These are phyloP conservation scores for Pyxicephalus adspersus DNA, from an alignment of 2,113 vertebrate genomes.

Conservation along the genomic window DNA sequence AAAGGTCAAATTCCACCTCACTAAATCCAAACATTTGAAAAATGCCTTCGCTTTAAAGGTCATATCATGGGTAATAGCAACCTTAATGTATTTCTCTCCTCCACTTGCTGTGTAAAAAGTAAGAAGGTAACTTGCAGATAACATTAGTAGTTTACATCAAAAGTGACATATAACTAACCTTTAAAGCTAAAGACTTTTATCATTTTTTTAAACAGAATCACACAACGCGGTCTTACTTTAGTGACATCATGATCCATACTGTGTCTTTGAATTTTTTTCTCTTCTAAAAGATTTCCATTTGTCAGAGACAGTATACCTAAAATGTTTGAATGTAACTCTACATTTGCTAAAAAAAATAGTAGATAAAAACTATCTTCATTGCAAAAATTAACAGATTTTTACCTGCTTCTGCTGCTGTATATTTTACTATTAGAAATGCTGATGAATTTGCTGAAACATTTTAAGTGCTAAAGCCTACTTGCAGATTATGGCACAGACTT, in stretches of 20 bases:
- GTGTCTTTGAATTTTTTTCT: neutral
- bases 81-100: slow-evolving; percentile 51
- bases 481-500: too few relatives aligned
- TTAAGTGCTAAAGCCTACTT: too few relatives aligned
- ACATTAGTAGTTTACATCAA: slow-evolving; percentile 63
- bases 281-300: neutral
- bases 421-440: too few relatives aligned
- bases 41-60: slow-evolving; percentile 64
- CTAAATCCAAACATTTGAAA: slow-evolving; percentile 65
- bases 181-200: slow-evolving; percentile 65
- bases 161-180: slow-evolving; percentile 62
- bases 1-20: slow-evolving; percentile 65
- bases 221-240: slow-evolving; percentile 58
- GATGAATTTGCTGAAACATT: too few relatives aligned
- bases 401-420: too few relatives aligned
- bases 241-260: slow-evolving; percentile 57
- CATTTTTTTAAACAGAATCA: slow-evolving; percentile 60
- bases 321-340: too few relatives aligned
- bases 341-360: too few relatives aligned
- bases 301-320: too few relatives aligned
- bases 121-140: slow-evolving; percentile 62
- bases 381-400: too few relatives aligned
- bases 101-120: slow-evolving; percentile 63
- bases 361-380: too few relatives aligned
- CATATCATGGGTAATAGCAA: slow-evolving; percentile 60